Evolutionary conservation across 1,140 invertebrate species (phyloP).

Genomic region (Hycleus cichorii): DNA sequence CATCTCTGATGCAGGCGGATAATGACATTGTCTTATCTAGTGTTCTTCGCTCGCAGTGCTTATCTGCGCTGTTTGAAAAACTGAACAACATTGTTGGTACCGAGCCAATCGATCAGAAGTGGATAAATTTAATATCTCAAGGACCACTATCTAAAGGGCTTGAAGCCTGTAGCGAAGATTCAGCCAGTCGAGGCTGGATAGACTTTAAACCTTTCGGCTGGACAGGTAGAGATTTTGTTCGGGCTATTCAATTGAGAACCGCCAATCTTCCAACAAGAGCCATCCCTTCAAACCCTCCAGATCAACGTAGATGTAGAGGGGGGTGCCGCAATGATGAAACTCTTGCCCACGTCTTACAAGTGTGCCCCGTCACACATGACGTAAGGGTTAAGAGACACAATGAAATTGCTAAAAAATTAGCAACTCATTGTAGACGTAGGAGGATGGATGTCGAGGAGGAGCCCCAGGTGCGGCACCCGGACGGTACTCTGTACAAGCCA

Average conservation of each 20-base stretch:
- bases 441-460: not conserved
- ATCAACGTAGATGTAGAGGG: not conserved
- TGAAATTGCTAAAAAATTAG: not conserved
- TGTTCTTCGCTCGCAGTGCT: not conserved
- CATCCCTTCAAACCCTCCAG: not conserved
- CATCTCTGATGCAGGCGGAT: not conserved
- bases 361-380: not conserved
- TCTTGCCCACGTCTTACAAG: not conserved
- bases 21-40: not conserved
- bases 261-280: not conserved
- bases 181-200: slow-evolving; percentile 4
- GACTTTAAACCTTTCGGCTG: slow-evolving; percentile 1
- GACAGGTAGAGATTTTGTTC: slow-evolving; percentile 14
- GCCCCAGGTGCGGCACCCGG: not conserved
- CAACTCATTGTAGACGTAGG: not conserved
- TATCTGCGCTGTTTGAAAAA: not conserved
- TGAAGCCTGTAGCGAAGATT: not conserved
- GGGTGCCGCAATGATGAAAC: not conserved
- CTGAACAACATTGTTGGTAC: not conserved
- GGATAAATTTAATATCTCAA: not conserved
- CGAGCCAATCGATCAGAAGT: not conserved
- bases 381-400: not conserved
- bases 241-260: slow-evolving; percentile 20
- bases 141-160: not conserved
- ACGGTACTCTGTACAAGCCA: slow-evolving; percentile 1